Base-by-base conservation (phyloP, 1,140 invertebrate genomes). In the Bombus consobrinus region DNA sequence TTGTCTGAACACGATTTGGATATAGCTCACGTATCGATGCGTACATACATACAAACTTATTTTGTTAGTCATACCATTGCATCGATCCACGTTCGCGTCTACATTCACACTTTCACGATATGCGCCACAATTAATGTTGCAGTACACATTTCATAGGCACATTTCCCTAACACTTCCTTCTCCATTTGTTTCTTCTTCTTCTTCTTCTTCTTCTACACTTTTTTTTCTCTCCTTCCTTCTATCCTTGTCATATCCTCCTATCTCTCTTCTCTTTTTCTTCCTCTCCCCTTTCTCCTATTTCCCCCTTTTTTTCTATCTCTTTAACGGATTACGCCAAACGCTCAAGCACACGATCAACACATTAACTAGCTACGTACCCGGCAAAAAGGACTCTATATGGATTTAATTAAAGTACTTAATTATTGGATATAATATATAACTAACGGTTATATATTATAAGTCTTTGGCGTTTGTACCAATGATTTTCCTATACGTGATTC, bases 391-490 rank as follows among this genome's bases (percentile, higher is more conserved):
- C 18, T 69, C 41, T 47, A 69, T 75, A 57, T 59, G 41, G 68
- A 81, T 74, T 88, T 53, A 81, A 68, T 66, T 85, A 53, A 73
- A 85, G n/a, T 74, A 66, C 71, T 85, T 85, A 81, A 81, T 85
- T 73, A 85, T 81, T 62, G 41, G 18, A 81, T 85, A 85, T 86
- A 90, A 78, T 62, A 62, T 62, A 62, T 62, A 62, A 62, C 90
- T 92, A 92, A 90, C 84, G 77, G 82, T 84, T 91, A 53, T 53
- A 53, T 22, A 53, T 53, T 53, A 53, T 53, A 93, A 93, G 92
- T 93, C 92, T 93, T 93, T 93, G 92, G 92, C 82, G 88, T 93
- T 93, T 93, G 92, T 93, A 93, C 92, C 92, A 91, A 93, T 93
- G 75, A 88, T 92, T 91, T 79, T 87, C 75, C 84, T 87, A 90